Conservation (phyloP, 2,888 invertebrate species). For the Andrena trimmerana region DNA sequence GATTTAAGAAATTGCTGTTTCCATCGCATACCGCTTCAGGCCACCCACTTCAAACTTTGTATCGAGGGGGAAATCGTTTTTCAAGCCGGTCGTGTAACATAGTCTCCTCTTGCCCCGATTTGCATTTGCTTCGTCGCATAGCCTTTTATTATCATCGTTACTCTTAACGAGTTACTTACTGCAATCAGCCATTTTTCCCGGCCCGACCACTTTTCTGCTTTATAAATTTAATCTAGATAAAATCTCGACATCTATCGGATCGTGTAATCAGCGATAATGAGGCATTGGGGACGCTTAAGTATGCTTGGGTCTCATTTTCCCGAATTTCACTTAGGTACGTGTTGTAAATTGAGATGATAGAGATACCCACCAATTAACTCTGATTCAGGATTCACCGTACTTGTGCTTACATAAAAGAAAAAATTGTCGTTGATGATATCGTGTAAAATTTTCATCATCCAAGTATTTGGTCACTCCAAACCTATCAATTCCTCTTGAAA, state of each 20-base stretch:
- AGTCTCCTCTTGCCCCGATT: neutral
- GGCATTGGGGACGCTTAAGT: too few species aligned
- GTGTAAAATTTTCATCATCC: neutral
- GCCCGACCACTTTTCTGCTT: neutral
- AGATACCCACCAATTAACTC: too few species aligned
- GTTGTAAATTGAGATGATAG: too few species aligned
- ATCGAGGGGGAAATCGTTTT: slow-evolving; percentile 15
- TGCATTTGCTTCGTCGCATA: neutral
- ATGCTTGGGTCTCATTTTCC: too few species aligned
- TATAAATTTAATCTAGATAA: neutral
- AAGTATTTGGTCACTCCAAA: too few species aligned
- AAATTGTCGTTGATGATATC: too few species aligned
- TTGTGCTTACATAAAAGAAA: too few species aligned
- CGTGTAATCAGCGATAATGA: too few species aligned
- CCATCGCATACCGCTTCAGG: slow-evolving; percentile 27
- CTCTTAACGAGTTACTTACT: slow-evolving; percentile 22
- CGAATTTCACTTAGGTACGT: too few species aligned
- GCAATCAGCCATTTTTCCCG: slow-evolving; percentile 3
- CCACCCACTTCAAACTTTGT: slow-evolving; percentile 33
- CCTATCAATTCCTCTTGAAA: neutral
- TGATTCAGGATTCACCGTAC: too few species aligned
- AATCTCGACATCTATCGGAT: neutral
- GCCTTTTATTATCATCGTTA: slow-evolving; percentile 12
- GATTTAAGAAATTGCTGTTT: slow-evolving; percentile 55
- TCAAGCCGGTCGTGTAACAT: neutral